These are phyloP conservation scores for Spinus olivaceus DNA, from an alignment of 2,797 vertebrate genomes.

Conservation along the genomic window DNA sequence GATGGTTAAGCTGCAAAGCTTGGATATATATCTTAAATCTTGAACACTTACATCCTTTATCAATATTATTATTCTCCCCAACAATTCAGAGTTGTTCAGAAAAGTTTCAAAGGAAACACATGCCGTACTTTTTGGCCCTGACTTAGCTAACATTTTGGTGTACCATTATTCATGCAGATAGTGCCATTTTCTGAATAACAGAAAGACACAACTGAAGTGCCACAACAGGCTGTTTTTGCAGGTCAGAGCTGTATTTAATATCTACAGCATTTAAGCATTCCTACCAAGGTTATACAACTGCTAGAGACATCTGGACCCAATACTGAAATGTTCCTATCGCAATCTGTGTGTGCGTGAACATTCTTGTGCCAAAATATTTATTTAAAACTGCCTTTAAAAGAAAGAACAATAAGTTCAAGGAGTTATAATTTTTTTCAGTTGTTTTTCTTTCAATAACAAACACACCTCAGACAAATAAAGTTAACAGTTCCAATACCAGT, in stretches of 20 bases:
- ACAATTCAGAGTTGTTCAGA: neutral
- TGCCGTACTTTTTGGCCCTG: neutral
- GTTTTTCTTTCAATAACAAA: neutral
- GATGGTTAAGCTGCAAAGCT: neutral
- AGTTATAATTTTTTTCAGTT: neutral
- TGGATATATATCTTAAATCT: neutral
- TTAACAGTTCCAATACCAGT: neutral
- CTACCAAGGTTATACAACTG: slow-evolving; percentile 13
- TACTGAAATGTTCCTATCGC: neutral
- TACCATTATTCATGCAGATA: neutral
- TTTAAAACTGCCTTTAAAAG: neutral
- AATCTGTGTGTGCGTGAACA: neutral
- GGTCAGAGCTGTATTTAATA: neutral
- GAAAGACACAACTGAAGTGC: neutral
- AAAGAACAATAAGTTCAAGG: neutral
- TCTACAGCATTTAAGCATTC: neutral
- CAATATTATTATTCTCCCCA: neutral
- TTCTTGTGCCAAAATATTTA: neutral
- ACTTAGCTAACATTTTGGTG: neutral
- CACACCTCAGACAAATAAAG: neutral
- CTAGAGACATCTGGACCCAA: slow-evolving; percentile 35
- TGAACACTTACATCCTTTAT: neutral
- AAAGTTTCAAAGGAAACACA: neutral
- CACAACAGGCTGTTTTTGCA: neutral
- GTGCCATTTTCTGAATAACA: neutral